phyloP scores from a whole-genome alignment of 2,888 invertebrate genomes.

The Drosophila nigritarsus region DNA sequence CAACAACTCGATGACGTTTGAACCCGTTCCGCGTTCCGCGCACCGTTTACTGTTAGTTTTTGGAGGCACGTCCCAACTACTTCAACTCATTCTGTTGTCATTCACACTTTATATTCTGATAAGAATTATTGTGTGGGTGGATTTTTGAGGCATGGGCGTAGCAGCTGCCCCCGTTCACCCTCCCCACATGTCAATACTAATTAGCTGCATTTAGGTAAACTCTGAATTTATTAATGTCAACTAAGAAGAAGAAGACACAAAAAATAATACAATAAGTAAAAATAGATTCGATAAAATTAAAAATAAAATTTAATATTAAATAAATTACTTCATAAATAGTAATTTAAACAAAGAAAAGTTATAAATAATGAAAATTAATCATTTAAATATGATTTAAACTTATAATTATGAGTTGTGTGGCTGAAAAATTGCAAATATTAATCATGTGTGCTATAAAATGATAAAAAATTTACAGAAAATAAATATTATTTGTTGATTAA shows the following conservation, averaged over 20 bases:
- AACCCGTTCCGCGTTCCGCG: conserved; percentile 44
- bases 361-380: background rate
- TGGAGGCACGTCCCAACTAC: conserved; percentile 46
- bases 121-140: background rate
- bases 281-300: too few relatives aligned
- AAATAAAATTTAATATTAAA: too few relatives aligned
- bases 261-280: too few relatives aligned
- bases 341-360: too few relatives aligned
- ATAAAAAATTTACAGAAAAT: accelerated
- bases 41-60: conserved; percentile 24
- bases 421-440: background rate
- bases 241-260: background rate
- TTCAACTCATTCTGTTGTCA: background rate
- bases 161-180: background rate
- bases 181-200: background rate
- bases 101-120: background rate
- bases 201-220: background rate
- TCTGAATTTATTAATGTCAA: background rate
- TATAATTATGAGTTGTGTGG: background rate
- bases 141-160: background rate
- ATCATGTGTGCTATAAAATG: background rate
- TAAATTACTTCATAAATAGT: too few relatives aligned
- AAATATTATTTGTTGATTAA: background rate
- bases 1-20: conserved; percentile 32
- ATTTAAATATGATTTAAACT: background rate